Conservation (phyloP, 2,888 invertebrate species). For the Drosophila meridionalis region DNA sequence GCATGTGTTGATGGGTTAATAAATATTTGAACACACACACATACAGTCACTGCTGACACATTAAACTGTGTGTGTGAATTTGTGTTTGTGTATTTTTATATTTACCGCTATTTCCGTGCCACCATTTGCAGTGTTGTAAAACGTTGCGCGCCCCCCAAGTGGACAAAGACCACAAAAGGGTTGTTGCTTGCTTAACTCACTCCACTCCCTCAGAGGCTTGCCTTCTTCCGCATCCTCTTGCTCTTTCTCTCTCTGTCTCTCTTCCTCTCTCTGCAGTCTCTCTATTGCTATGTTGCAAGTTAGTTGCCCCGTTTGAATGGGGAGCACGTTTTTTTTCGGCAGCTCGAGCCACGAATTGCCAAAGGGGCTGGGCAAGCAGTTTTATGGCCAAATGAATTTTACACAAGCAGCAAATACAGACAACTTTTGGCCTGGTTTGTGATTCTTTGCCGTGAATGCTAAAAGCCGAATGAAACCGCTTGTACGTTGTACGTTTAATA, state of each 20-base stretch:
- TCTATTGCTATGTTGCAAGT: slow-evolving; percentile 46
- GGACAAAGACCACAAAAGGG: slow-evolving; percentile 75
- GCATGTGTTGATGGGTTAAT: slow-evolving; percentile 84
- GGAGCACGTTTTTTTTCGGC: slow-evolving; percentile 48
- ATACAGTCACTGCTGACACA: slow-evolving; percentile 27
- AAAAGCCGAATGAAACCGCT: neutral
- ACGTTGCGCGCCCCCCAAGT: slow-evolving; percentile 64
- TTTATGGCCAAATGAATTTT: slow-evolving; percentile 79
- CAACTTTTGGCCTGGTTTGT: slow-evolving; percentile 72
- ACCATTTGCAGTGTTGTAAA: slow-evolving; percentile 77
- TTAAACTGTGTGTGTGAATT: slow-evolving; percentile 39
- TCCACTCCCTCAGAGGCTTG: neutral
- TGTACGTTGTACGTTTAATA: slow-evolving; percentile 11
- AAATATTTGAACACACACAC: slow-evolving; percentile 81
- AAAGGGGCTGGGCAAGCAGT: slow-evolving; percentile 40
- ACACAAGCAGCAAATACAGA: slow-evolving; percentile 55
- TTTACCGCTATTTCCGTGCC: slow-evolving; percentile 78
- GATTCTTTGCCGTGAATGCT: slow-evolving; percentile 60
- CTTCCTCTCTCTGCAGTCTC: neutral
- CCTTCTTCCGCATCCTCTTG: neutral
- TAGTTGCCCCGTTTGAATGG: slow-evolving; percentile 77
- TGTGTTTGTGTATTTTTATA: slow-evolving; percentile 68
- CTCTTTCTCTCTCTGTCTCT: neutral
- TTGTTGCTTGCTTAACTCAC: slow-evolving; percentile 53
- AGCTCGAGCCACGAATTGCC: slow-evolving; percentile 12